Base-by-base conservation (phyloP, 35 echinoderm and acorn worm species). In the Antedon bifida region DNA sequence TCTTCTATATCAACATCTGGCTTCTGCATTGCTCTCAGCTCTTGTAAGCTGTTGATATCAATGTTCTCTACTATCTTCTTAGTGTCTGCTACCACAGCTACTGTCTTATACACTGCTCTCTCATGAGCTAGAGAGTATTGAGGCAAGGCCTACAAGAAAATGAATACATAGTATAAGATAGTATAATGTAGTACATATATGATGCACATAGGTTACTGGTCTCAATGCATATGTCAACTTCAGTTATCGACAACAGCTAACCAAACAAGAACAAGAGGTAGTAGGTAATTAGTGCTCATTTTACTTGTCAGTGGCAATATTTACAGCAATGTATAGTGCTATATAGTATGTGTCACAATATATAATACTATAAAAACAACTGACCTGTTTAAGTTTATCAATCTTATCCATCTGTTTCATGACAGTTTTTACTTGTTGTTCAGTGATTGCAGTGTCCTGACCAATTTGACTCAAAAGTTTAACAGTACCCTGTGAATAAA, bases 1-100 rank as follows among this genome's bases (percentile, higher is more conserved):
- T 99, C 95, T 73, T 99, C 95, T 46, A 93, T 90, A 30, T 92
- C 95, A 16, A 99, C 95, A 90, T 99, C 95, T 19, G 95, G 95
- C 83, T 99, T 99, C 83, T 99, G 95, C 91, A 99, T 92, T 3
- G 78, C 88, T 85, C 95, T 88, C 32, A 99, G 83, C 83, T 99
- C 95, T 8, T 85, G 85, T 26, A 99, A 83, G 44, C 90, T 92
- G 46, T 86, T 88, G 11, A 87, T 45, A 83, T 99, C 91, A 82
- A 99, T 84, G 29, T 89, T 84, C 51, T 93, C 80, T 3, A 99
- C 95, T 5, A 99, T 85, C 36, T 90, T 92, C 90, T 99, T 97
- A 35, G 95, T 99, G 79, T 99, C 95, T 33, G 86, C 84, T 30
- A 99, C 95, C 29, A 99, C 83, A 0, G 90, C 85, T 19, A 90